Evolutionary conservation across 2,797 vertebrate genomes (phyloP), one percentile per base, ranked within the genome.

Genomic region (Diceros bicornis): DNA sequence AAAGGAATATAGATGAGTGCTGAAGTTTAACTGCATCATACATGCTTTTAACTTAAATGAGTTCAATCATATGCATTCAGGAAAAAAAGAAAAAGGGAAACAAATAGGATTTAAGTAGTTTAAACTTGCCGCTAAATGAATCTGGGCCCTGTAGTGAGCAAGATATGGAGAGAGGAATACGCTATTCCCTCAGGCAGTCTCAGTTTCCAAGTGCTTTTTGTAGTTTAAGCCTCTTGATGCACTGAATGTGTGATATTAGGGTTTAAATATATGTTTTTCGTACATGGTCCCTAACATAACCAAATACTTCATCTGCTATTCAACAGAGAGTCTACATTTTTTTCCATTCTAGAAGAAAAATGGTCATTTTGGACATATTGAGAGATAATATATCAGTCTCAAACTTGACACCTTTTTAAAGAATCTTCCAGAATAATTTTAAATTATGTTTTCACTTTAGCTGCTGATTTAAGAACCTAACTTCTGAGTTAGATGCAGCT

Each of bases 31-130:
- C n/a, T 90, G 37, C 14, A 37, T 84, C 81, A 83, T 68, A 34
- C 32, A 7, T 79, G 34, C 44, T 85, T 95, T 89, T 96, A 78
- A 86, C 34, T 41, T 96, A 84, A 91, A 81, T 93, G n/a, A 77
- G 55, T 91, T 91, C 57, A 91, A 32, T 34, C 84, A 16, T 68
- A 41, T 84, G 23, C 50, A 57, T 84, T 93, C 44, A 84, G 64
- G 32, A 83, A 71, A 57, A 82, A 59, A 88, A 59, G 27, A 82
- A 34, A 64, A 83, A 71, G 17, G 74, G 34, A 91, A 97, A 52
- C 25, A 29, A 20, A 50, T 41, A 77, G 52, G 44, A 64, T 44
- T 23, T 91, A 71, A 75, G 20, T 91, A 27, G 29, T 89, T 93
- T 95, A 88, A 91, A 81, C 52, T 81, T 85, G 11, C 77, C 62